Evolutionary conservation across 2,113 vertebrate species (phyloP).

Genomic region (Mus spicilegus): DNA sequence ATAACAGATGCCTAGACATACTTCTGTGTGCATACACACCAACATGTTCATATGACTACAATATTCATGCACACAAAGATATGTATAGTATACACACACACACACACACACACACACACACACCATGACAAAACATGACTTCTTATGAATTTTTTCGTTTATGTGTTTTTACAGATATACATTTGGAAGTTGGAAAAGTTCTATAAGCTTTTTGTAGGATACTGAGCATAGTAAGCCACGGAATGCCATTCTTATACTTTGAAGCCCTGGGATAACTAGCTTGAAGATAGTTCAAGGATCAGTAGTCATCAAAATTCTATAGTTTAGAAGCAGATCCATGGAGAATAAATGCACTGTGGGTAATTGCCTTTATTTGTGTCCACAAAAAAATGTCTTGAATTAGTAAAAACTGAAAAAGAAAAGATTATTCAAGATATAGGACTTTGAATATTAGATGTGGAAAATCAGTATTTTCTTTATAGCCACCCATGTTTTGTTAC

Average conservation of each 20-base stretch:
- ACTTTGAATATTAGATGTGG: slow-evolving; percentile 60
- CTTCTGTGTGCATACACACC: no score
- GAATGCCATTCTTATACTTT: neutral
- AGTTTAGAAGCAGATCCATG: neutral
- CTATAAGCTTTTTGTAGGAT: neutral
- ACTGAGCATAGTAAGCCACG: neutral
- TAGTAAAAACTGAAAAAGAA: slow-evolving; percentile 65
- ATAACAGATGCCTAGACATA: no score
- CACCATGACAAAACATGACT: no score
- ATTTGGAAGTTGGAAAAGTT: neutral
- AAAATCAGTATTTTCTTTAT: slow-evolving; percentile 80
- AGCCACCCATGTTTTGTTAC: slow-evolving; percentile 80
- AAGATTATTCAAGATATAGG: slow-evolving; percentile 63
- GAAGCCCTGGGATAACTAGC: neutral
- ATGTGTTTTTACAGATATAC: no score
- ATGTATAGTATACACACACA: no score
- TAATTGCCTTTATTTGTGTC: slow-evolving; percentile 45
- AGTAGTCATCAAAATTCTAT: rapidly evolving
- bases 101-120: no score
- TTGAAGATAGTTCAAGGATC: neutral
- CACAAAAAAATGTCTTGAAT: slow-evolving; percentile 68
- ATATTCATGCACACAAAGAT: no score
- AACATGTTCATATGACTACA: no score
- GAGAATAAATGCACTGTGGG: neutral
- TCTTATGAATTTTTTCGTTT: no score